phyloP scores from a whole-genome alignment of 2,113 vertebrate species.

The Megalops atlanticus region DNA sequence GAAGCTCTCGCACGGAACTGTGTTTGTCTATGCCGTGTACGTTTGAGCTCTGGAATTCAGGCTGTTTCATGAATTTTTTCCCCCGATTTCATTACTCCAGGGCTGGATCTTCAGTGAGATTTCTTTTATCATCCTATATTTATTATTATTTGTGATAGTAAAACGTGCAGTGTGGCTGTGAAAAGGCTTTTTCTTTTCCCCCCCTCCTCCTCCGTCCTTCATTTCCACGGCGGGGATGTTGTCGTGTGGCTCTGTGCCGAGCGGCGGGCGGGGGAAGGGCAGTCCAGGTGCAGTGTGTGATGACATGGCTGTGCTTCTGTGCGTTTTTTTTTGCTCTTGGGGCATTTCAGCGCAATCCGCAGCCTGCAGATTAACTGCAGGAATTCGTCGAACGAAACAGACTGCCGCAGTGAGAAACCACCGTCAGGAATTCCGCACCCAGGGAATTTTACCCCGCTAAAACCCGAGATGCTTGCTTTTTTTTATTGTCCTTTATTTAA shows the following conservation, averaged over 20 bases:
- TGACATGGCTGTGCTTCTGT: not conserved
- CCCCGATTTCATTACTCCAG: not conserved
- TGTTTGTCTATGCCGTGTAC: not conserved
- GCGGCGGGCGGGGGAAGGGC: not conserved
- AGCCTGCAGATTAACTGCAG: not conserved
- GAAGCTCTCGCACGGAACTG: not conserved
- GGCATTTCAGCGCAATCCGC: not conserved
- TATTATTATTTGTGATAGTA: too few relatives aligned
- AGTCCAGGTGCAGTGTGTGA: not conserved
- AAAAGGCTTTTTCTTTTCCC: not conserved
- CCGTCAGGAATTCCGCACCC: not conserved
- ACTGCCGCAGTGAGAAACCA: not conserved
- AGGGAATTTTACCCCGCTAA: not conserved
- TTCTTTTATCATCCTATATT: too few relatives aligned
- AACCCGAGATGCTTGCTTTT: not conserved
- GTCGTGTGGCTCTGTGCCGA: not conserved
- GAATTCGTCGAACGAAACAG: not conserved
- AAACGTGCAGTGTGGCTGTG: not conserved
- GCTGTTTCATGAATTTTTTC: not conserved
- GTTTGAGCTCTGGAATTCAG: conserved; percentile 5
- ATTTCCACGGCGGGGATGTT: not conserved
- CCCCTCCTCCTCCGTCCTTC: too few relatives aligned
- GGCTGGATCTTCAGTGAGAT: not conserved
- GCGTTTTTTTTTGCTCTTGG: not conserved
- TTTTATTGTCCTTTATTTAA: not conserved